Evolutionary conservation across 2,113 vertebrate genomes (phyloP).

Genomic region (Gadus chalcogrammus): DNA sequence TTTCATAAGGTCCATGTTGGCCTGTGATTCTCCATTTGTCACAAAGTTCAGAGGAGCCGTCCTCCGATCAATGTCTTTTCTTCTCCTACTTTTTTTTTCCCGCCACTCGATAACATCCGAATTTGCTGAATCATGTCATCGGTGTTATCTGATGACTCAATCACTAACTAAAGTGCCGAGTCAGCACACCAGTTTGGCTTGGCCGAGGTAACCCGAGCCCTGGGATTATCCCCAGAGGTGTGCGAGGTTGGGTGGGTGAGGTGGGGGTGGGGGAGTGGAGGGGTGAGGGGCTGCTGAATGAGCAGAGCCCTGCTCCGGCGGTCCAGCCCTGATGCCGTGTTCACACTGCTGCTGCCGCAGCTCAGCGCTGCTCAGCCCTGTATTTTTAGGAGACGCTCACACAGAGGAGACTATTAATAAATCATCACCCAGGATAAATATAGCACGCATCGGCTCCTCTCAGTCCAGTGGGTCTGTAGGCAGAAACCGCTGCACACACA

Average conservation of each 20-base stretch:
- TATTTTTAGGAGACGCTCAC: constrained; percentile 69
- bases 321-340: constrained; percentile 27
- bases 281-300: constrained; percentile 47
- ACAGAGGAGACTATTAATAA: constrained; percentile 70
- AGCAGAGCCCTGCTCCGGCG: constrained; percentile 27
- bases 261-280: not conserved
- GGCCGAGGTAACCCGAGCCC: constrained; percentile 49
- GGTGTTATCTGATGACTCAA: constrained; percentile 12
- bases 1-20: too few relatives aligned
- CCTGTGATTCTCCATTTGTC: too few relatives aligned
- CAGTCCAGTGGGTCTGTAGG: constrained; percentile 35
- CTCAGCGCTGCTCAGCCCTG: constrained; percentile 31
- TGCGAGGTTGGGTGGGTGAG: constrained; percentile 24
- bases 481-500: too few relatives aligned
- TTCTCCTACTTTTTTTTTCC: not conserved
- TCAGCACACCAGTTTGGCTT: constrained; percentile 29
- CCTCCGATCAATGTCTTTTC: too few relatives aligned
- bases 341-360: not conserved
- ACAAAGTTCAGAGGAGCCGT: too few relatives aligned
- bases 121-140: constrained; percentile 21
- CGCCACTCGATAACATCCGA: constrained; percentile 3
- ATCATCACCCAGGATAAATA: constrained; percentile 65
- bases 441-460: constrained; percentile 52
- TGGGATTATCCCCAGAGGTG: constrained; percentile 41
- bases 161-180: constrained; percentile 33